Conservation (phyloP, 2,888 invertebrate genomes). For the Hydriomena furcata region DNA sequence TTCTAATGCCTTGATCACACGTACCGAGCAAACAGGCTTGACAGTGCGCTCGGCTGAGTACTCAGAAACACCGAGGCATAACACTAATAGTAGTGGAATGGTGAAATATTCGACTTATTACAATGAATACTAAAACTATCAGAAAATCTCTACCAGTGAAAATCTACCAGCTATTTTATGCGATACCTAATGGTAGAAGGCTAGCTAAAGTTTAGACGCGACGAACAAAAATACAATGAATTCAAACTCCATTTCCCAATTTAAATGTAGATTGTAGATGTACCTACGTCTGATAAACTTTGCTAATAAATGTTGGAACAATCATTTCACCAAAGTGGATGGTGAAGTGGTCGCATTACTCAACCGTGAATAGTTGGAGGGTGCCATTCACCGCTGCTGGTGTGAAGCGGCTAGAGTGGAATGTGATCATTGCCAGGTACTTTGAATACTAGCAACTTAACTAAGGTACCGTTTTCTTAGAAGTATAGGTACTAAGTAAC, state of each 20-base stretch:
- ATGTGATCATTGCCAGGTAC: slow-evolving; percentile 23
- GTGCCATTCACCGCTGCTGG: slow-evolving; percentile 18
- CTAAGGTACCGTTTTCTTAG: slow-evolving; percentile 1
- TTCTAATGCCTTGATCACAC: too few species aligned
- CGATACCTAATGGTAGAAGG: too few species aligned
- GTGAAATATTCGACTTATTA: too few species aligned
- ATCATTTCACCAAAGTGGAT: slow-evolving; percentile 40
- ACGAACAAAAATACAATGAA: slow-evolving; percentile 7
- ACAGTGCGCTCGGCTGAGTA: too few species aligned
- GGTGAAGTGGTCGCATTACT: slow-evolving; percentile 42
- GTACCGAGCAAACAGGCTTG: too few species aligned
- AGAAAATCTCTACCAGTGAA: too few species aligned
- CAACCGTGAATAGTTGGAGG: slow-evolving; percentile 44
- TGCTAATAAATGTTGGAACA: slow-evolving; percentile 52
- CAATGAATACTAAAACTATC: too few species aligned
- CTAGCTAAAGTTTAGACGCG: too few species aligned
- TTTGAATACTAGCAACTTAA: slow-evolving; percentile 14
- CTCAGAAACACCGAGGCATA: too few species aligned
- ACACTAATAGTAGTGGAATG: too few species aligned
- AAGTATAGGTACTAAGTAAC: too few species aligned
- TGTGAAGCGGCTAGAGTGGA: slow-evolving; percentile 5
- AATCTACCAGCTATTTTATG: too few species aligned
- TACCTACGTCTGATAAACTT: slow-evolving; percentile 47
- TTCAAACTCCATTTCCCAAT: slow-evolving; percentile 5
- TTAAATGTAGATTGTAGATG: slow-evolving; percentile 9